These are phyloP conservation scores for Oceanites oceanicus DNA, from an alignment of 2,113 vertebrate species.

Conservation along the genomic window DNA sequence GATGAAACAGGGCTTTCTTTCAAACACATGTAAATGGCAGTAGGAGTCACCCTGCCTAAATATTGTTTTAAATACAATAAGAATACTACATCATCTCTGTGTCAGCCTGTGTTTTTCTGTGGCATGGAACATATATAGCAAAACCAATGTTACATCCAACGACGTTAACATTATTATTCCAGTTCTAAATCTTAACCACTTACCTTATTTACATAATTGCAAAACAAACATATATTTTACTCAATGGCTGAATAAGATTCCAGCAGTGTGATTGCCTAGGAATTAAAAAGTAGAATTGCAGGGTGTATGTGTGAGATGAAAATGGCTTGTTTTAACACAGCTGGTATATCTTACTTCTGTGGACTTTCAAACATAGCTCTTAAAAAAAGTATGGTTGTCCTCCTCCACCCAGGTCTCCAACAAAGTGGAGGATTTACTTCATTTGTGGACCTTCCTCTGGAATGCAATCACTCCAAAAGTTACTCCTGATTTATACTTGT, in stretches of 20 bases:
- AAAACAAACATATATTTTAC: slow-evolving; percentile 60
- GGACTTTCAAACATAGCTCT: neutral
- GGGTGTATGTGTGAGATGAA: neutral
- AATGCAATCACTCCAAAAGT: neutral
- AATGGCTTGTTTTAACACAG: slow-evolving; percentile 47
- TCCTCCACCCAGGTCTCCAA: neutral
- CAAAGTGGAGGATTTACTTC: neutral
- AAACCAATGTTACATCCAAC: neutral
- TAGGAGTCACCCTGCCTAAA: neutral
- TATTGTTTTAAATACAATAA: slow-evolving; percentile 20
- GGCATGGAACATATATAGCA: neutral
- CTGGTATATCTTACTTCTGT: slow-evolving; percentile 9
- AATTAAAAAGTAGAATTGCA: slow-evolving; percentile 60
- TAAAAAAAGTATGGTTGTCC: neutral
- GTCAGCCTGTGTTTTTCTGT: neutral
- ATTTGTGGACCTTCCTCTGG: neutral
- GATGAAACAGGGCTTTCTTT: neutral
- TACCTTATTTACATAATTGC: slow-evolving; percentile 61
- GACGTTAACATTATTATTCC: slow-evolving; percentile 47
- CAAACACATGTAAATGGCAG: neutral
- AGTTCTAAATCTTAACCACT: slow-evolving; percentile 62
- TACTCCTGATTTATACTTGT: neutral
- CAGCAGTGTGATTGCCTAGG: slow-evolving; percentile 52
- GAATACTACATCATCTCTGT: neutral
- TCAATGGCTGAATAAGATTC: slow-evolving; percentile 53